phyloP scores from a whole-genome alignment of 2,888 invertebrate species.

The Drosophila emarginata region DNA sequence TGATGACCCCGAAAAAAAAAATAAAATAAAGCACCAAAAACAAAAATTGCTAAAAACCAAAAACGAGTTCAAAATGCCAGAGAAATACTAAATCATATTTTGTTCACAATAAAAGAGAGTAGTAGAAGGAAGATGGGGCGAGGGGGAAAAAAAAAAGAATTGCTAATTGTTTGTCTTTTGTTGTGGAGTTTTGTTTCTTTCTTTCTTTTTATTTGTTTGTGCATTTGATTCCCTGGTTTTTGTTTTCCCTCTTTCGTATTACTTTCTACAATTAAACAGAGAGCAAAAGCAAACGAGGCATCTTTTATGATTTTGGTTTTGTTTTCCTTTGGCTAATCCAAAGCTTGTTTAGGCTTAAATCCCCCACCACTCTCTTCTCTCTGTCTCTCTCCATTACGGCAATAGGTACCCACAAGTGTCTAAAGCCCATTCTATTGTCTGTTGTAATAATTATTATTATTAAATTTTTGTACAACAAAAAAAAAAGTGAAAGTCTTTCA shows the following conservation, averaged over 20 bases:
- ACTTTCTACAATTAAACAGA: conserved; percentile 68
- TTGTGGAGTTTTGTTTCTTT: conserved; percentile 27
- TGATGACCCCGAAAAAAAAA: conserved; percentile 35
- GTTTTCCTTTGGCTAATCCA: conserved; percentile 39
- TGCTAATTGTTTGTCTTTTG: conserved; percentile 70
- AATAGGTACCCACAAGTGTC: not conserved
- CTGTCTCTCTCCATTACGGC: not conserved
- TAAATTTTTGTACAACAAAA: too few species aligned
- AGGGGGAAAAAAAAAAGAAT: conserved; percentile 27
- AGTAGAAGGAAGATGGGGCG: too few species aligned
- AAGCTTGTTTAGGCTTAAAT: conserved; percentile 17
- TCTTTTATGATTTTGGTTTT: conserved; percentile 35
- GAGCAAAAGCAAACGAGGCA: conserved; percentile 31
- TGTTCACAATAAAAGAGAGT: conserved; percentile 11
- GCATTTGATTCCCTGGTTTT: too few species aligned
- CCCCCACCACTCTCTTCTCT: not conserved
- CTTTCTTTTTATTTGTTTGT: too few species aligned
- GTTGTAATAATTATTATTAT: conserved; percentile 4
- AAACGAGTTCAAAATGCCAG: conserved; percentile 51
- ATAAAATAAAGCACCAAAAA: not conserved
- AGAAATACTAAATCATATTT: conserved; percentile 63
- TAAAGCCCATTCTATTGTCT: not conserved
- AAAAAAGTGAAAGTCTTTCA: not conserved
- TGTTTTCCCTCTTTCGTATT: conserved; percentile 1
- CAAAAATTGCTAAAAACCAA: conserved; percentile 5